These are phyloP conservation scores for Temnothorax rugatulus DNA, from an alignment of 2,888 invertebrate species.

Conservation along the genomic window DNA sequence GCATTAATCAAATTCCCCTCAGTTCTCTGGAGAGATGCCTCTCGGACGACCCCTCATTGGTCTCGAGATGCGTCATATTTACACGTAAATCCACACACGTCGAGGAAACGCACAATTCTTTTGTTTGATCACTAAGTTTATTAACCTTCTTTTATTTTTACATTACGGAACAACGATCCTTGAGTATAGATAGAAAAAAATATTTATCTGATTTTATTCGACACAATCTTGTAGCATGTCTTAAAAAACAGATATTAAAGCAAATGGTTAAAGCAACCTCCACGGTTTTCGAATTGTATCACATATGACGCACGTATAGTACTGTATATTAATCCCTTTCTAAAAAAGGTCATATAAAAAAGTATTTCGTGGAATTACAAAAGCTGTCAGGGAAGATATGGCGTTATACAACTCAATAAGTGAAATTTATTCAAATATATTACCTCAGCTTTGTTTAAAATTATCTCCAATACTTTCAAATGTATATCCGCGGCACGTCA, in stretches of 20 bases:
- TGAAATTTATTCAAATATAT: constrained; percentile 11
- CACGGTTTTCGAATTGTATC: neutral
- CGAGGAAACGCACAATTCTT: neutral
- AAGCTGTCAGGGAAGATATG: neutral
- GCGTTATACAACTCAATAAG: neutral
- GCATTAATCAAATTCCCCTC: constrained; percentile 81
- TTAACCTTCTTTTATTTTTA: neutral
- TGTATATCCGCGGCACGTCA: neutral
- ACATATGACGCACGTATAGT: neutral
- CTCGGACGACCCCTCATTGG: constrained; percentile 54
- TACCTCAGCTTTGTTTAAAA: neutral
- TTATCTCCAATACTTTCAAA: constrained; percentile 17
- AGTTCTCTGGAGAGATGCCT: constrained; percentile 50
- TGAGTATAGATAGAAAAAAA: neutral
- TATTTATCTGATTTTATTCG: constrained; percentile 1
- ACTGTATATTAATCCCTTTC: neutral
- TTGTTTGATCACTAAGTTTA: neutral
- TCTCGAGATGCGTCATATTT: constrained; percentile 26
- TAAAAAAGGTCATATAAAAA: too few species aligned
- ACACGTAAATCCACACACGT: constrained; percentile 32
- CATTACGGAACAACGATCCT: constrained; percentile 39
- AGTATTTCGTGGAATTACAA: neutral
- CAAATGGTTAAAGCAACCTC: neutral
- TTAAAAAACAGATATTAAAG: neutral
- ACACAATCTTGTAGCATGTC: neutral